These are phyloP conservation scores for Chrysogorgia sp. DNA, from an alignment of 92 coral and sea anemone genomes.

Conservation along the genomic window DNA sequence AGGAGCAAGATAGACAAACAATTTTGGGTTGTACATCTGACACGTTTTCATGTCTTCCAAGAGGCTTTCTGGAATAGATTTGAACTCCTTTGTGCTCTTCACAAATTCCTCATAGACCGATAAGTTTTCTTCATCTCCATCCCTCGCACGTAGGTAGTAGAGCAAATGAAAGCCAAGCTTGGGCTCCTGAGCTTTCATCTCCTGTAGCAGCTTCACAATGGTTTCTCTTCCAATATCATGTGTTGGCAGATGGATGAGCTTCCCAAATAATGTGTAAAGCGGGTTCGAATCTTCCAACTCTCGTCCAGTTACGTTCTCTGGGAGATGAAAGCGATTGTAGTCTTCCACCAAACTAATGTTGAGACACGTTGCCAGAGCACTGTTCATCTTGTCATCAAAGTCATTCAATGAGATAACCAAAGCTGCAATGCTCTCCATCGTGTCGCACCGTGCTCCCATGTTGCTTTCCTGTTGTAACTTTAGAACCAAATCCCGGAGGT, in stretches of 20 bases:
- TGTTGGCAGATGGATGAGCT: constrained; percentile 85
- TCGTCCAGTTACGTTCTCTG: constrained; percentile 38
- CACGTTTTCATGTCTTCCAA: constrained; percentile 91
- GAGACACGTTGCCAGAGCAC: constrained; percentile 86
- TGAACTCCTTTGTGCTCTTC: constrained; percentile 79
- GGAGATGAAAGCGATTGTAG: constrained; percentile 28
- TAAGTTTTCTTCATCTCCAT: constrained; percentile 88
- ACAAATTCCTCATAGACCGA: constrained; percentile 97
- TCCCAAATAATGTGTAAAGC: constrained; percentile 57
- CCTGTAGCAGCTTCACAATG: constrained; percentile 80
- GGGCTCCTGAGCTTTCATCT: constrained; percentile 75
- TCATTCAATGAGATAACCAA: constrained; percentile 78
- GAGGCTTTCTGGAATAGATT: constrained; percentile 72
- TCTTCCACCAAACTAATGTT: constrained; percentile 92
- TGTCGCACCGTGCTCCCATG: constrained; percentile 68
- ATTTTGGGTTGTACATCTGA: constrained; percentile 81
- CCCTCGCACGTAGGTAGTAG: constrained; percentile 80
- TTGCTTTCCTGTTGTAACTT: constrained; percentile 90
- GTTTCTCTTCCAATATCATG: constrained; percentile 90
- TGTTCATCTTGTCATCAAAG: constrained; percentile 89
- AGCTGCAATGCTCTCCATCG: constrained; percentile 79
- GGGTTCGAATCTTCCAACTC: constrained; percentile 31
- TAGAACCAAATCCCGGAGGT: constrained; percentile 76
- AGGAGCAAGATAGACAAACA: constrained; percentile 86
- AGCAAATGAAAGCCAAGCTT: constrained; percentile 93